These are phyloP conservation scores for Sialis lutaria DNA, from an alignment of 2,888 invertebrate species.

Conservation along the genomic window DNA sequence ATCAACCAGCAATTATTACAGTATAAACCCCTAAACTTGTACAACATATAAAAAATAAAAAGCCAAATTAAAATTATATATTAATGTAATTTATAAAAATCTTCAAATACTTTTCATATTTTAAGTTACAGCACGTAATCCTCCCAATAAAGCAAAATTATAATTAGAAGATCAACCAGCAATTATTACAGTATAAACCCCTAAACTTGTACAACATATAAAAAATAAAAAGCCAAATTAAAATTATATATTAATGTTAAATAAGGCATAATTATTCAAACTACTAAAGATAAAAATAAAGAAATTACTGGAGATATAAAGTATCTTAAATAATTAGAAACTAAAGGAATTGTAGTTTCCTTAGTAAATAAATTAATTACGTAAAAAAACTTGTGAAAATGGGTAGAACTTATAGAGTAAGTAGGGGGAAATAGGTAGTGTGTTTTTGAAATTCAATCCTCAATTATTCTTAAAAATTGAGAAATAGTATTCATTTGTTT, in stretches of 20 bases:
- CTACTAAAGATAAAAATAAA: constrained; percentile 37
- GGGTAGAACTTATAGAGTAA: too few relatives aligned
- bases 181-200: constrained; percentile 44
- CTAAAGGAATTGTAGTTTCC: constrained; percentile 35
- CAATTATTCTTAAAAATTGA: too few relatives aligned
- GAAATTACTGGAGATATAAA: constrained; percentile 39
- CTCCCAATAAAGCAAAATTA: constrained; percentile 51
- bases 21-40: too few relatives aligned
- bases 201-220: constrained; percentile 42
- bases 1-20: too few relatives aligned
- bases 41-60: too few relatives aligned
- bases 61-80: too few relatives aligned
- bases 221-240: constrained; percentile 44
- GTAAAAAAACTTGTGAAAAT: constrained; percentile 48
- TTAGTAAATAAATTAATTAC: constrained; percentile 56
- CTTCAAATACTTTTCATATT: too few relatives aligned
- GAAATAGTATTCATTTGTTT: too few relatives aligned
- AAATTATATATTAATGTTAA: constrained; percentile 33
- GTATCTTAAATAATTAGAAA: constrained; percentile 42
- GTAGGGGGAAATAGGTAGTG: too few relatives aligned
- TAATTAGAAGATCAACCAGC: constrained; percentile 55
- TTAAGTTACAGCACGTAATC: constrained; percentile 49
- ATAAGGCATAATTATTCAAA: constrained; percentile 41
- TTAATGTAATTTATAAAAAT: too few relatives aligned
- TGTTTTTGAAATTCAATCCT: too few relatives aligned